These are phyloP conservation scores for Resseliella maxima DNA, from an alignment of 2,888 invertebrate genomes.

Conservation along the genomic window DNA sequence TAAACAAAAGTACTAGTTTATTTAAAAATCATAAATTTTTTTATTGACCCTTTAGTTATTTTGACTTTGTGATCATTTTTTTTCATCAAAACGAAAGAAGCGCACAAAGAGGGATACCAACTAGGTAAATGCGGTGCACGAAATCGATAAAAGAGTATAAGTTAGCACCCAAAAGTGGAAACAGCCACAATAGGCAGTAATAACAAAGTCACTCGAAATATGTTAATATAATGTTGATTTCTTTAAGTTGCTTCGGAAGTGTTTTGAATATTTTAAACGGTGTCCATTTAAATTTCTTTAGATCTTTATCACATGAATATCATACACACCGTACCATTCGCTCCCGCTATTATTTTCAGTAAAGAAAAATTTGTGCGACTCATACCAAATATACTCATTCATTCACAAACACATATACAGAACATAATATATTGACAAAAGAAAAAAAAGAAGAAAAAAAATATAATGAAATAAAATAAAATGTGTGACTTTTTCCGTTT, in stretches of 20 bases:
- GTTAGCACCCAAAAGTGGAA: background rate
- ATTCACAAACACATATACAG: background rate
- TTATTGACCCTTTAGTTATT: background rate
- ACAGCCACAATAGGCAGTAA: background rate
- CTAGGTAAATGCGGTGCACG: background rate
- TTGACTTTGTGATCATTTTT: conserved; percentile 21
- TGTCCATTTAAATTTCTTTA: conserved; percentile 57
- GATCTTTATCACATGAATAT: conserved; percentile 55
- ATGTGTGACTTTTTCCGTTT: conserved; percentile 48
- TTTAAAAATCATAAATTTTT: background rate
- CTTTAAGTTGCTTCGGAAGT: conserved; percentile 56
- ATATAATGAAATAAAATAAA: conserved; percentile 35
- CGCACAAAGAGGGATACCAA: background rate
- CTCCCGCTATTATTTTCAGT: conserved; percentile 38
- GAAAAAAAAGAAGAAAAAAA: background rate
- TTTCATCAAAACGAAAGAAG: background rate
- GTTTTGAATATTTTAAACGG: conserved; percentile 57
- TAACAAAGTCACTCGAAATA: conserved; percentile 41
- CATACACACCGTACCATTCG: conserved; percentile 49
- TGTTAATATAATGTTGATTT: conserved; percentile 55
- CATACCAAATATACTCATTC: background rate
- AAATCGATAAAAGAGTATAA: conserved; percentile 26
- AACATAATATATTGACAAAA: conserved; percentile 11
- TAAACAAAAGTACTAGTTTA: no score
- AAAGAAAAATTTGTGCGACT: conserved; percentile 32